A percentile compares a stretch with the other conserved stretches of the same genome.
phyloP scores from a whole-genome alignment of 2,888 invertebrate genomes.

The Phrixothrix hirtus region DNA sequence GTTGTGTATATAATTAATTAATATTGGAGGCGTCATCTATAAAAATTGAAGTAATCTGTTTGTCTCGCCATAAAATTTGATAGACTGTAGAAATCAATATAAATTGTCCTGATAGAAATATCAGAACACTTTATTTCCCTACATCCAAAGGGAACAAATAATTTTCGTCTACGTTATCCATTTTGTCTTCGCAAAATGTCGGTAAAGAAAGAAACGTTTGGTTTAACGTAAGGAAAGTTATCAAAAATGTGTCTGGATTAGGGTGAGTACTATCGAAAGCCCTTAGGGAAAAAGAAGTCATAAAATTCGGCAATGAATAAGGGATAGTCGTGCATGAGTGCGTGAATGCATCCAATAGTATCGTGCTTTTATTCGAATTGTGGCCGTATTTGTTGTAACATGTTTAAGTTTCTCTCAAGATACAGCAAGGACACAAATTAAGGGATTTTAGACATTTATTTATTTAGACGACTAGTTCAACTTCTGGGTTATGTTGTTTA shows the following conservation, averaged over 20 bases:
- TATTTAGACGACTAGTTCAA: not conserved
- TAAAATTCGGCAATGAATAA: slow-evolving; percentile 6
- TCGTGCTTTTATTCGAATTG: slow-evolving; percentile 1
- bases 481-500: not conserved
- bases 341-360: slow-evolving; percentile 4
- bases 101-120: slow-evolving; percentile 1
- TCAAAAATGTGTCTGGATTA: not conserved
- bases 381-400: not conserved
- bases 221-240: too few relatives aligned
- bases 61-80: not conserved
- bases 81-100: slow-evolving; percentile 1
- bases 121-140: not conserved
- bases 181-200: too few relatives aligned
- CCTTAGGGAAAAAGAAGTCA: slow-evolving; percentile 2
- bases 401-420: not conserved
- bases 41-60: not conserved
- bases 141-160: not conserved
- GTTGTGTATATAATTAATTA: too few relatives aligned
- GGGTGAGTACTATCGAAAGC: not conserved
- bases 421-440: not conserved
- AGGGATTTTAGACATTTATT: not conserved
- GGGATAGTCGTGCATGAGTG: slow-evolving; percentile 3
- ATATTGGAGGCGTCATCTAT: not conserved
- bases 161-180: not conserved
- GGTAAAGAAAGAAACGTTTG: too few relatives aligned